Conservation (phyloP, 2,113 vertebrate genomes). For the Melospiza georgiana region DNA sequence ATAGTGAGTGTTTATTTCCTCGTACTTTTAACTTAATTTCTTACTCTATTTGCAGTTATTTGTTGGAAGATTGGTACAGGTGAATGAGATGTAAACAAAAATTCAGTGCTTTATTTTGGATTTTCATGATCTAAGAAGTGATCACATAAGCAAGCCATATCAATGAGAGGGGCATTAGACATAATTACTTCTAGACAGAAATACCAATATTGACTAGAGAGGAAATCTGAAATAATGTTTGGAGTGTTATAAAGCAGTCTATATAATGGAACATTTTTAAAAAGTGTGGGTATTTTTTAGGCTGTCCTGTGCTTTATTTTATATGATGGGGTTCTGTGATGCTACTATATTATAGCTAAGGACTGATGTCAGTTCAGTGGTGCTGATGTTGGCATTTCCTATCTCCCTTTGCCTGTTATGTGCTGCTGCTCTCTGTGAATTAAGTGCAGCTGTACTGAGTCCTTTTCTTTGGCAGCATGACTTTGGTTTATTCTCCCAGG, state of each 20-base stretch:
- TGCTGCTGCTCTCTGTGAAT: background rate
- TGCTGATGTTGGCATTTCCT: background rate
- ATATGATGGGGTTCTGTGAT: background rate
- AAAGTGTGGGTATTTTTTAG: background rate
- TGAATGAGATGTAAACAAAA: background rate
- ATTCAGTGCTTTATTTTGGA: background rate
- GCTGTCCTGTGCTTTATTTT: background rate
- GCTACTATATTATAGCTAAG: background rate
- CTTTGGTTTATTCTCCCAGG: background rate
- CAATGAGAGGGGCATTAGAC: background rate
- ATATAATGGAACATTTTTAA: background rate
- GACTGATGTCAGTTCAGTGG: background rate
- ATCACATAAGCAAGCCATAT: background rate
- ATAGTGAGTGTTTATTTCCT: background rate
- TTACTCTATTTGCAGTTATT: background rate
- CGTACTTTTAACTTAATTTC: background rate
- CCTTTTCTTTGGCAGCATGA: background rate
- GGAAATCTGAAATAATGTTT: background rate
- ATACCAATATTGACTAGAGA: background rate
- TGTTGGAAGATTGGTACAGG: background rate
- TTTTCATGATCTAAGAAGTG: background rate
- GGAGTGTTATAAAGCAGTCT: background rate
- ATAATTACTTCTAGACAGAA: background rate
- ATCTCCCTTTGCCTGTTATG: background rate
- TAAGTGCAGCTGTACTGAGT: background rate